Evolutionary conservation across 2,888 invertebrate species (phyloP).

Genomic region (Calliphora vomitoria): DNA sequence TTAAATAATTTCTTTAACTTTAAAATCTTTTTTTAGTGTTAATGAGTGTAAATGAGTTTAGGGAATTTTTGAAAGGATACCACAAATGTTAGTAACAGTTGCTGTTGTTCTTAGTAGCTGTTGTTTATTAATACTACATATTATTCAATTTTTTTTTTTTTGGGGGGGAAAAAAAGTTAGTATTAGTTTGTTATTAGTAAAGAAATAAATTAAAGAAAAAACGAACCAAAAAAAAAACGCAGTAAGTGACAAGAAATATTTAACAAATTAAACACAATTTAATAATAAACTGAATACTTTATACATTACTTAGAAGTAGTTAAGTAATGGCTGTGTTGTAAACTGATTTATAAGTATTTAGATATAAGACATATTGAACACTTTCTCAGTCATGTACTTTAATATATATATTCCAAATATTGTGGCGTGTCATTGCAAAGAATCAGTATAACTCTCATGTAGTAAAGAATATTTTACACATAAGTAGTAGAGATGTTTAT

Average conservation of each 20-base stretch:
- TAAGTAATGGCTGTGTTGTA: too few relatives aligned
- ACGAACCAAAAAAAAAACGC: not conserved
- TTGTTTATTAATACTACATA: conserved; percentile 33
- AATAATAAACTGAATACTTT: too few relatives aligned
- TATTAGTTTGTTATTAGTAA: conserved; percentile 22
- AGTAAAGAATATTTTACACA: too few relatives aligned
- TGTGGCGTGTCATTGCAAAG: too few relatives aligned
- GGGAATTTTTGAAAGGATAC: conserved; percentile 58
- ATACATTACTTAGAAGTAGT: too few relatives aligned
- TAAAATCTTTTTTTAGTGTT: conserved; percentile 33
- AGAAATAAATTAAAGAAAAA: not conserved
- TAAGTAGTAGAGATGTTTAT: too few relatives aligned
- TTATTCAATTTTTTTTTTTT: conserved; percentile 41
- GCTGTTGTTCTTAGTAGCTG: conserved; percentile 31
- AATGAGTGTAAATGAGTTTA: not conserved
- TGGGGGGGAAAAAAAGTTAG: conserved; percentile 19
- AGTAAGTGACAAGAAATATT: conserved; percentile 36
- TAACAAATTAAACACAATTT: too few relatives aligned
- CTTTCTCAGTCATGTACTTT: too few relatives aligned
- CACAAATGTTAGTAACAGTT: conserved; percentile 31
- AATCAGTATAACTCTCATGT: too few relatives aligned
- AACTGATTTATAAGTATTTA: too few relatives aligned
- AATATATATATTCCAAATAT: too few relatives aligned
- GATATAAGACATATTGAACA: too few relatives aligned
- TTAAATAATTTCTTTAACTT: conserved; percentile 22